A percentile compares a stretch with the other conserved stretches of the same genome.
phyloP scores from a whole-genome alignment of 2,888 invertebrate genomes.

The Hypena proboscidalis region DNA sequence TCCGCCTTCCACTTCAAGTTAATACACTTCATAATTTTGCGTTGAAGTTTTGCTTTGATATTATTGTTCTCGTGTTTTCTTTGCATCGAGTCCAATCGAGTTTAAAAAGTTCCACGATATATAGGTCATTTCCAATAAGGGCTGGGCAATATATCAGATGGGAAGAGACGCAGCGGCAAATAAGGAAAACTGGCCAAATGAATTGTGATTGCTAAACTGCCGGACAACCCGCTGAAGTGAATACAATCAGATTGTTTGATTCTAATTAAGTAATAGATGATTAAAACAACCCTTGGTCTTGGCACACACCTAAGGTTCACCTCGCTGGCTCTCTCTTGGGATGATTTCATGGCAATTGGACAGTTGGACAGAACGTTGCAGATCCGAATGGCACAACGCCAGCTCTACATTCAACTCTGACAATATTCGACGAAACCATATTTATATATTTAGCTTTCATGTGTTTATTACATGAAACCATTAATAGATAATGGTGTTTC shows the following conservation, averaged over 20 bases:
- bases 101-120: background rate
- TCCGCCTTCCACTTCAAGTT: conserved; percentile 12
- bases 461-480: conserved; percentile 21
- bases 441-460: conserved; percentile 34
- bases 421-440: conserved; percentile 28
- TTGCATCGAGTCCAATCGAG: background rate
- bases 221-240: too few relatives aligned
- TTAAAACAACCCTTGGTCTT: conserved; percentile 10
- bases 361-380: conserved; percentile 21
- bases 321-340: conserved; percentile 13
- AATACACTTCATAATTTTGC: too few relatives aligned
- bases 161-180: too few relatives aligned
- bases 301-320: conserved; percentile 18
- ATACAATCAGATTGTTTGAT: too few relatives aligned
- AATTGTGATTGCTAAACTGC: too few relatives aligned
- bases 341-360: conserved; percentile 31
- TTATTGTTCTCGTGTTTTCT: too few relatives aligned
- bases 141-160: conserved; percentile 28
- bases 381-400: conserved; percentile 33
- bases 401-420: conserved; percentile 28
- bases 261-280: too few relatives aligned
- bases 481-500: conserved; percentile 8
- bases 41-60: too few relatives aligned
- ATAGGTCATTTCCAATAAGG: conserved; percentile 11
- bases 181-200: too few relatives aligned